Conservation (phyloP, 2,113 vertebrate species). For the Oryzias curvinotus region DNA sequence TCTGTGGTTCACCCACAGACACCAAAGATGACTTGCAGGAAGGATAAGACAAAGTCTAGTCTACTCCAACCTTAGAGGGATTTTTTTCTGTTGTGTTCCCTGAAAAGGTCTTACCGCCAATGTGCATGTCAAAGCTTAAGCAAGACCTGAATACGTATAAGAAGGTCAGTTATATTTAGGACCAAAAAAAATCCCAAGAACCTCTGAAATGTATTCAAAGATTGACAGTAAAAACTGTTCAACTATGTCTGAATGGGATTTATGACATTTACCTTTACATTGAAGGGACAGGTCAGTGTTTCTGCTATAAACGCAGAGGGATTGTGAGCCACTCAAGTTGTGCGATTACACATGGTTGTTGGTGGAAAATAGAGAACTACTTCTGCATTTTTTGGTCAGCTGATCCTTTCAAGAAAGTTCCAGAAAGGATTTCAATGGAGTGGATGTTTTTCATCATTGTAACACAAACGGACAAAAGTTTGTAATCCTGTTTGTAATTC, state of each 20-base stretch:
- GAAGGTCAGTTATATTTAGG: constrained; percentile 1
- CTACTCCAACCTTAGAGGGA: neutral
- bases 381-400: neutral
- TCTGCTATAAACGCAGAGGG: constrained; percentile 23
- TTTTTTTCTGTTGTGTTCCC: no score
- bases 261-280: constrained; percentile 24
- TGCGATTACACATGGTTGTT: constrained; percentile 16
- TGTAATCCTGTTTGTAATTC: no score
- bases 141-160: no score
- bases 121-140: no score
- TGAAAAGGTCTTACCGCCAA: no score
- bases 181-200: constrained; percentile 26
- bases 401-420: no score
- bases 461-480: no score
- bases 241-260: constrained; percentile 10
- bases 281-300: constrained; percentile 35
- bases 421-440: no score
- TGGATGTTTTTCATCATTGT: no score
- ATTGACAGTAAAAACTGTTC: neutral
- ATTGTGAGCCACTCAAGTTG: constrained; percentile 8
- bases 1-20: constrained; percentile 7
- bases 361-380: constrained; percentile 25
- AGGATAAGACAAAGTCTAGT: constrained; percentile 1
- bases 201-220: neutral
- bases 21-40: neutral